These are phyloP conservation scores for Tokudaia tokunoshimensis DNA, from an alignment of 2,797 vertebrate genomes.

Conservation along the genomic window DNA sequence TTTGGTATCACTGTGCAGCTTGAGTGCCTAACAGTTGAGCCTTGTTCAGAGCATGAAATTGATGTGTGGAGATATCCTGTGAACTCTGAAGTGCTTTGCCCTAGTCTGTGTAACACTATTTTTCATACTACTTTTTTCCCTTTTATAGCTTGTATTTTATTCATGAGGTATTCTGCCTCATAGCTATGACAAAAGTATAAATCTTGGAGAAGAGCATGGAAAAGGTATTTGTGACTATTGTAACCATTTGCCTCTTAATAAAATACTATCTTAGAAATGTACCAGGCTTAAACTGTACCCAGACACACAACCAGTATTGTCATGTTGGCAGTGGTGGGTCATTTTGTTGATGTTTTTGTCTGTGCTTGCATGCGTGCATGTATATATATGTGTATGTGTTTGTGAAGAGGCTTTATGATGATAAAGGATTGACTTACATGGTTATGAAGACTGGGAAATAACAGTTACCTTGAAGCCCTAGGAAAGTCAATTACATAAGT, in stretches of 20 bases:
- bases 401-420: neutral
- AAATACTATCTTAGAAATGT: constrained; percentile 32
- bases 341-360: neutral
- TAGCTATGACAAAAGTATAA: neutral
- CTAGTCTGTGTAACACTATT: neutral
- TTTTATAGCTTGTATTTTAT: constrained; percentile 6
- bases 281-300: neutral
- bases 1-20: neutral
- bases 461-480: neutral
- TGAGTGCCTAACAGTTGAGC: neutral
- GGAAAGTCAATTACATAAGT: neutral
- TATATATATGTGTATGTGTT: too few species aligned
- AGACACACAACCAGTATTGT: neutral
- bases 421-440: neutral
- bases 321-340: neutral
- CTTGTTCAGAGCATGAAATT: constrained; percentile 33
- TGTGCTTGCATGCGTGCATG: too few species aligned
- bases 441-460: neutral
- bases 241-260: constrained; percentile 27
- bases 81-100: neutral
- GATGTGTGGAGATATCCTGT: neutral
- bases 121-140: neutral
- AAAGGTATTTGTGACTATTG: constrained; percentile 30
- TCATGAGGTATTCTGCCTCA: neutral
- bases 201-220: constrained; percentile 3